Percentiles rank a stretch among this genome's conserved stretches.
Evolutionary conservation across 2,113 vertebrate species (phyloP).

Genomic region (Tychaedon coryphoeus): DNA sequence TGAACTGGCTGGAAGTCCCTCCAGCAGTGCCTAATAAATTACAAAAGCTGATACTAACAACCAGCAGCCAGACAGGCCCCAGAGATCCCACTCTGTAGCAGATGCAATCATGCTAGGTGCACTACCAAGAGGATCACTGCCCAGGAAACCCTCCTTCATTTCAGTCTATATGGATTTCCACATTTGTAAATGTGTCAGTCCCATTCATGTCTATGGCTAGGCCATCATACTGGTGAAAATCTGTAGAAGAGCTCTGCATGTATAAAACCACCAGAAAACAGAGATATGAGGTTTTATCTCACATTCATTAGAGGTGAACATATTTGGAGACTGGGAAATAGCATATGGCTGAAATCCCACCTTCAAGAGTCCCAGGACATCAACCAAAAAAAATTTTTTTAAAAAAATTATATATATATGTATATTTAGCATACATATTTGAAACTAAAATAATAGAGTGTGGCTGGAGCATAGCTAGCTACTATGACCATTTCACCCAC

Average conservation of each 20-base stretch:
- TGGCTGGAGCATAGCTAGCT: background rate
- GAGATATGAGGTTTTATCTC: background rate
- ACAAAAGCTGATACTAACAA: background rate
- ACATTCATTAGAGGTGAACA: background rate
- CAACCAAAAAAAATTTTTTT: background rate
- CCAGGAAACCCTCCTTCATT: background rate
- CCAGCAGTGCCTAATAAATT: background rate
- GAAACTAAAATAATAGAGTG: background rate
- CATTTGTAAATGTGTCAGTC: background rate
- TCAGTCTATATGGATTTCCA: background rate
- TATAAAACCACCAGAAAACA: background rate
- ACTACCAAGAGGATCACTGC: background rate
- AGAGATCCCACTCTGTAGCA: background rate
- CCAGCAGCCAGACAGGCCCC: background rate
- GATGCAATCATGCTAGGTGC: background rate
- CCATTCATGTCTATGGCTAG: background rate
- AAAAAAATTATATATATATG: too few species aligned
- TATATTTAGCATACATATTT: background rate
- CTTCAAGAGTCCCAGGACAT: background rate
- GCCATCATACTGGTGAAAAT: background rate
- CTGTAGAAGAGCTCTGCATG: background rate
- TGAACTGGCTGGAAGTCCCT: background rate
- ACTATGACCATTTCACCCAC: background rate
- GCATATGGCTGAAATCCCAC: background rate
- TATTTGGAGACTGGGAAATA: background rate